phyloP scores from a whole-genome alignment of 2,888 invertebrate species.

The Coenonympha glycerion region DNA sequence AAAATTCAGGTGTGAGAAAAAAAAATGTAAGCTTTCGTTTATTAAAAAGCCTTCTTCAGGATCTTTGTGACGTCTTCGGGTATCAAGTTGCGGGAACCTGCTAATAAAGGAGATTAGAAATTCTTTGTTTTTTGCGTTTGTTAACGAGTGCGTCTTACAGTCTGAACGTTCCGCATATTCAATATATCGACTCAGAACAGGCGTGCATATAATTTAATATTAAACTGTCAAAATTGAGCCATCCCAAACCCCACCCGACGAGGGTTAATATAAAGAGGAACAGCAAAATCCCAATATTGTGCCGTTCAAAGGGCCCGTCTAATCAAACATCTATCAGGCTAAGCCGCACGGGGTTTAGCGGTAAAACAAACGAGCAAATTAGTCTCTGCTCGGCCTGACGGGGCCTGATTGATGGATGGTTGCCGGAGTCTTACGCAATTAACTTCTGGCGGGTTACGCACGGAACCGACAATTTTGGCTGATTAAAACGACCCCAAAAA shows the following conservation, averaged over 20 bases:
- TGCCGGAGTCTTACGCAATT: constrained; percentile 52
- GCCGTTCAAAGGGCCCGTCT: constrained; percentile 20
- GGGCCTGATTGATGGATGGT: constrained; percentile 72
- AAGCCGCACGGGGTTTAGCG: constrained; percentile 57
- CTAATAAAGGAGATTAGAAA: too few species aligned
- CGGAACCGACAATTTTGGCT: constrained; percentile 1
- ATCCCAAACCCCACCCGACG: background rate
- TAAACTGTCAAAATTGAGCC: background rate
- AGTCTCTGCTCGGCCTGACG: constrained; percentile 57
- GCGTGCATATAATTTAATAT: background rate
- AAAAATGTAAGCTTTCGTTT: too few species aligned
- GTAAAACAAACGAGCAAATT: constrained; percentile 73
- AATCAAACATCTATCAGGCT: constrained; percentile 41
- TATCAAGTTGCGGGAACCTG: too few species aligned
- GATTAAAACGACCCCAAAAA: constrained; percentile 6
- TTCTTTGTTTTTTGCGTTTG: background rate
- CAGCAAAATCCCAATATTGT: constrained; percentile 4
- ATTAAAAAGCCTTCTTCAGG: too few species aligned
- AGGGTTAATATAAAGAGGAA: background rate
- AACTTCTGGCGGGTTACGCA: constrained; percentile 54
- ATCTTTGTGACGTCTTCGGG: too few species aligned
- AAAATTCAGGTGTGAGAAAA: too few species aligned
- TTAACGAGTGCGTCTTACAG: background rate
- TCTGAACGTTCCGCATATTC: too few species aligned
- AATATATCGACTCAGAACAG: background rate